Percentiles rank a stretch among this genome's conserved stretches.
Evolutionary conservation across 2,113 vertebrate genomes (phyloP).

Genomic region (Nicator chloris): DNA sequence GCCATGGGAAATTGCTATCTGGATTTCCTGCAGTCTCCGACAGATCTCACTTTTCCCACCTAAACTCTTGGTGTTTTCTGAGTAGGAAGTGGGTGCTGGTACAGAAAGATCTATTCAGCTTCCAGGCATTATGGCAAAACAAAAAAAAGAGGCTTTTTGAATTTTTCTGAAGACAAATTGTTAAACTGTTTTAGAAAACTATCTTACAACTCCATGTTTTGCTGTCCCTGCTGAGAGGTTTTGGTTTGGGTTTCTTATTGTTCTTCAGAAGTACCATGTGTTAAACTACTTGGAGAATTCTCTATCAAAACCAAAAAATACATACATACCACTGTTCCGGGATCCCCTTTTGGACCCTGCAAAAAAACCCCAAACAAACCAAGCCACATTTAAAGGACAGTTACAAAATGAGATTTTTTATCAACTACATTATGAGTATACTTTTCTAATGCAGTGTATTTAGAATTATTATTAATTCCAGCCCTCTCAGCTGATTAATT

Average conservation of each 20-base stretch:
- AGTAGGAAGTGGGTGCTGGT: neutral
- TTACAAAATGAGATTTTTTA: neutral
- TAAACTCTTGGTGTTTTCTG: neutral
- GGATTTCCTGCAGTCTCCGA: neutral
- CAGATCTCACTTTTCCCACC: neutral
- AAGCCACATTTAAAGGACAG: neutral
- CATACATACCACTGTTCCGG: constrained; percentile 86
- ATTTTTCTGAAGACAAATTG: neutral
- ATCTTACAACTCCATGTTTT: neutral
- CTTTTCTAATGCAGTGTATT: neutral
- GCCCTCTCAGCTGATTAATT: neutral
- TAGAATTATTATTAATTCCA: neutral
- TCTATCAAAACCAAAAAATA: neutral
- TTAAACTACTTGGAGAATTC: neutral
- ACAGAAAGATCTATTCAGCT: neutral
- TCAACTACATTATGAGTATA: neutral
- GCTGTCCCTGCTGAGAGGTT: neutral
- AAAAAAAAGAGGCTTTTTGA: neutral
- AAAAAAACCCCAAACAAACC: neutral
- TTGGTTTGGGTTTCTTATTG: neutral
- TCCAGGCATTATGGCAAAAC: neutral
- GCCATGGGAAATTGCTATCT: neutral
- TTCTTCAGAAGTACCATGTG: neutral
- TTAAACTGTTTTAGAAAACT: neutral
- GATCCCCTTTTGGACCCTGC: constrained; percentile 93